A percentile compares a stretch with the other conserved stretches of the same genome.
These are phyloP conservation scores for Urocynchramus pylzowi DNA, from an alignment of 2,113 vertebrate species.

Conservation along the genomic window DNA sequence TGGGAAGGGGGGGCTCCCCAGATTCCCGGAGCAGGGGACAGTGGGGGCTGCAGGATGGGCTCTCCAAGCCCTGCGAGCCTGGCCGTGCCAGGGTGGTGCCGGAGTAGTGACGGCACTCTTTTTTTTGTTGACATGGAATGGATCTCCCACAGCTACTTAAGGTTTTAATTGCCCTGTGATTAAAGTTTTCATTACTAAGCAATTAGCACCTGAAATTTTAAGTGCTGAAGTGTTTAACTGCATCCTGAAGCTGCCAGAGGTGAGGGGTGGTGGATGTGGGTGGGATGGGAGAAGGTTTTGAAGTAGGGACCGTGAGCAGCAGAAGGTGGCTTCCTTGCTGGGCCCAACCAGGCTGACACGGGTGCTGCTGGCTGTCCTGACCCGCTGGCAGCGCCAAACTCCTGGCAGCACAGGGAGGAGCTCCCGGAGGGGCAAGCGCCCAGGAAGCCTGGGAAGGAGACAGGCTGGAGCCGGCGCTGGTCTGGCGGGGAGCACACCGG, in stretches of 20 bases:
- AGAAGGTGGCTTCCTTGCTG: not conserved
- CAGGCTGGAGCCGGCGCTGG: not conserved
- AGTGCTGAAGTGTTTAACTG: conserved; percentile 62
- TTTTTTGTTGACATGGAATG: conserved; percentile 56
- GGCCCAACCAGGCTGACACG: not conserved
- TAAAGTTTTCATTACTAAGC: conserved; percentile 70
- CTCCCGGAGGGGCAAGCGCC: not conserved
- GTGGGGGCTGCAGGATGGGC: not conserved
- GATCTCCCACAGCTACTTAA: conserved; percentile 66
- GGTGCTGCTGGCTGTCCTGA: fast-evolving
- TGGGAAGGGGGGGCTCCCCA: not conserved
- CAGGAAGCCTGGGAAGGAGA: conserved; percentile 34
- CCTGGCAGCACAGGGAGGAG: not conserved
- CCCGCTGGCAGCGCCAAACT: not conserved
- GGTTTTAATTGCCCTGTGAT: conserved; percentile 68
- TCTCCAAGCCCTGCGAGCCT: not conserved
- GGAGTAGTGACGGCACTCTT: not conserved
- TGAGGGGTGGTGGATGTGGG: conserved; percentile 36
- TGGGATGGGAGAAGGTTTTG: not conserved
- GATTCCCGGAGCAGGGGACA: not conserved
- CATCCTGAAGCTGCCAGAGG: conserved; percentile 55
- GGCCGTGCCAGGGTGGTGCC: not conserved
- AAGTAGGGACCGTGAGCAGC: not conserved
- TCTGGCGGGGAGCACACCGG: not conserved
- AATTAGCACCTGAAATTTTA: conserved; percentile 69